Percentiles rank a stretch among this genome's conserved stretches.
Conservation (phyloP, 2,888 invertebrate genomes). For the Spodoptera littoralis region DNA sequence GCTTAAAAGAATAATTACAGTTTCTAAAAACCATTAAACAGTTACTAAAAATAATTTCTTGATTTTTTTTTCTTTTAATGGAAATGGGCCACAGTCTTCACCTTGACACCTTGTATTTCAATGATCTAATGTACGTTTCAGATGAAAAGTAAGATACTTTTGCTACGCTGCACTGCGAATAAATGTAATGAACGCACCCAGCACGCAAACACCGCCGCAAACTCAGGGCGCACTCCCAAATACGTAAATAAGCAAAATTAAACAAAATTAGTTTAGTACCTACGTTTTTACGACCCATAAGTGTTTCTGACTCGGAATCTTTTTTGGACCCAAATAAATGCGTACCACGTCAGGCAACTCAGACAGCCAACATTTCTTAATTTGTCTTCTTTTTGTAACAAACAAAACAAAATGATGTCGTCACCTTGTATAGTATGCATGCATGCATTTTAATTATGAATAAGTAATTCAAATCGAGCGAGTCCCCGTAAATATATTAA, state of each 20-base stretch:
- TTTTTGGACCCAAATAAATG: conserved; percentile 63
- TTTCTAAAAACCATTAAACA: no score
- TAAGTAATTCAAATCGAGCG: neutral
- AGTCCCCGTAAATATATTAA: conserved; percentile 10
- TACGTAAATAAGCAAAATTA: conserved; percentile 39
- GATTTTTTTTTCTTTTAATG: no score
- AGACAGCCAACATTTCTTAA: conserved; percentile 11
- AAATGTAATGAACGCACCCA: conserved; percentile 68
- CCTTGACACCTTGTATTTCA: no score
- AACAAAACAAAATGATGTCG: conserved; percentile 23
- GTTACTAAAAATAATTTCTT: no score
- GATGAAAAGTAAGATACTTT: conserved; percentile 2
- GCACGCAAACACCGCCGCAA: conserved; percentile 68
- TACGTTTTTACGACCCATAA: conserved; percentile 37
- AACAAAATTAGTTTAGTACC: conserved; percentile 24
- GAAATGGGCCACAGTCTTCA: no score
- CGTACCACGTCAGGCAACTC: conserved; percentile 29
- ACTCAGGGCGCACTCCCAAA: conserved; percentile 56
- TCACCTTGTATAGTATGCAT: conserved; percentile 22
- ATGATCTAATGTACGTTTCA: no score
- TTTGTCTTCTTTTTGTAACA: conserved; percentile 21
- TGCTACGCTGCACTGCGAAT: conserved; percentile 19
- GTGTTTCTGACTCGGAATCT: conserved; percentile 41
- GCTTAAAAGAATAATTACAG: no score
- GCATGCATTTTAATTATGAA: conserved; percentile 16